phyloP scores from a whole-genome alignment of 2,888 invertebrate genomes.

The Opisthograptis luteolata region DNA sequence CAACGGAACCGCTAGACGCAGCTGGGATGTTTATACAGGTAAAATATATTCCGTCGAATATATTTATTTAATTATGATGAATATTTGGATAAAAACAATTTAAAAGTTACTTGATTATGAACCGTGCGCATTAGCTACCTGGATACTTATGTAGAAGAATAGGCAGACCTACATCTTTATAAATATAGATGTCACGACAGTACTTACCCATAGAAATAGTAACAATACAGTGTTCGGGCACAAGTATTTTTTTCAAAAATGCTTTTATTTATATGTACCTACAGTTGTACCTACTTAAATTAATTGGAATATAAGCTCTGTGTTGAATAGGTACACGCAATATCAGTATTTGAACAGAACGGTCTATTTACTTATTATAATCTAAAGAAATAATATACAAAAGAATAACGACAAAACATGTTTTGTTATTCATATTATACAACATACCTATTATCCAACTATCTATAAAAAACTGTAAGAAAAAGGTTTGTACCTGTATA shows the following conservation, averaged over 20 bases:
- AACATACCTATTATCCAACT: not conserved
- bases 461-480: no score
- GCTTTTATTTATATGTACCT: slow-evolving; percentile 4
- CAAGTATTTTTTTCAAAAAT: slow-evolving; percentile 6
- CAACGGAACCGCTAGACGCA: no score
- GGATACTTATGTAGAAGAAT: not conserved
- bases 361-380: no score
- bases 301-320: not conserved
- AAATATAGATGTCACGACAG: slow-evolving; percentile 14
- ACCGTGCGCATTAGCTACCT: no score
- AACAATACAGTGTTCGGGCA: slow-evolving; percentile 5
- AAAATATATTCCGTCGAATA: no score
- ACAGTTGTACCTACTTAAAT: no score
- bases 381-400: not conserved
- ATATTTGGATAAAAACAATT: no score
- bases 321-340: not conserved
- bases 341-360: no score
- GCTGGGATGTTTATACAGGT: no score
- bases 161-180: not conserved
- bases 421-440: not conserved
- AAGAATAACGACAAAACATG: slow-evolving; percentile 1
- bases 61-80: no score
- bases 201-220: slow-evolving; percentile 10
- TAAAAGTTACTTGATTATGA: no score
- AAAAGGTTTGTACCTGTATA: no score